Evolutionary conservation across 1,140 invertebrate species (phyloP), one percentile per base, ranked within the genome.

Genomic region (Chrysoperla carnea): DNA sequence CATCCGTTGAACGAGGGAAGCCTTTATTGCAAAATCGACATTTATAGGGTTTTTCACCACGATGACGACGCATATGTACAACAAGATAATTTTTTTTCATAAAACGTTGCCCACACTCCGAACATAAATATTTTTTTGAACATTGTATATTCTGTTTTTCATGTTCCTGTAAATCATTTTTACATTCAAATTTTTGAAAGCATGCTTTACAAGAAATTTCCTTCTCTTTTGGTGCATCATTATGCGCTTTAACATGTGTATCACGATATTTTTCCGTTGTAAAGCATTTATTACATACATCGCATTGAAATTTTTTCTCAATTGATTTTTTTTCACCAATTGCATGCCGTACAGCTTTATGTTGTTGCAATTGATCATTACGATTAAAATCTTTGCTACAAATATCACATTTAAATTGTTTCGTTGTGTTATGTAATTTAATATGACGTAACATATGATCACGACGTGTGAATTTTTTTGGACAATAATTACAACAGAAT

Each of bases 41-140:
- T 49, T 70, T 67, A 52, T 68, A 72, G 0, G 70, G 70, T 49
- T 70, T 72, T 45, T 71, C 68, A 2, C 68, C 68, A 3, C 64
- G 58, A 49, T 72, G 70, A n/a, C 68, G 53, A 14, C 69, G 53
- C 66, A 70, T 71, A 41, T 72, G 70, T 8, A 69, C 68, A 31
- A 68, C 59, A 27, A 72, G 52, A 53, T 70, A 70, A 50, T 70
- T 66, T 37, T 72, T 70, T 11, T 67, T 54, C 9, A 68, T 66
- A 50, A 72, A 72, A 29, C 66, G 57, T 31, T 67, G 64, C 4
- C 69, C 68, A 47, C 70, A 72, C 40, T 70, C 68, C 9, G 67
- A 67, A 47, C 70, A 72, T 1, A 69, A 52, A 48, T 69, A 72
- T 29, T 67, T 68, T 28, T 66, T 67, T 45, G 63, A 64, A 46